phyloP scores from a whole-genome alignment of 37 sponge, comb jelly and placozoan species.

The Oopsacas minuta region DNA sequence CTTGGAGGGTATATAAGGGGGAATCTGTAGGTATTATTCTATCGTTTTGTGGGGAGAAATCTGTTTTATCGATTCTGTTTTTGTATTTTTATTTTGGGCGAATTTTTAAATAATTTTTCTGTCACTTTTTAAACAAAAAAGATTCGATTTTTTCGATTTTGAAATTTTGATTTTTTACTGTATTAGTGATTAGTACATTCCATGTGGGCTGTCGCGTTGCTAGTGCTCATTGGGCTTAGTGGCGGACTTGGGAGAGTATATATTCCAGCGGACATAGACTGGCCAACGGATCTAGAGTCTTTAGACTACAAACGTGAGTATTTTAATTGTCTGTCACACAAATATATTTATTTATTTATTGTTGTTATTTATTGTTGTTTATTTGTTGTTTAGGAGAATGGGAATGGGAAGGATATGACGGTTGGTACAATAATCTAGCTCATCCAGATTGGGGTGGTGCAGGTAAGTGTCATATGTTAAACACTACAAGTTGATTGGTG shows the following conservation, averaged over 20 bases:
- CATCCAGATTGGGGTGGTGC: constrained; percentile 84
- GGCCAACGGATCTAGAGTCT: not conserved
- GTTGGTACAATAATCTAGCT: constrained; percentile 93
- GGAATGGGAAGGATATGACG: constrained; percentile 72
- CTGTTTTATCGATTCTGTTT: too few relatives aligned
- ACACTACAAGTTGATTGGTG: too few relatives aligned
- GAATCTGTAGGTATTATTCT: too few relatives aligned
- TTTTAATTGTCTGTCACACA: not conserved
- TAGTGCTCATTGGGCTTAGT: not conserved
- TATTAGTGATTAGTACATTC: too few relatives aligned
- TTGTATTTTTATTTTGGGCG: too few relatives aligned
- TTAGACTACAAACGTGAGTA: not conserved
- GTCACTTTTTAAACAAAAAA: too few relatives aligned
- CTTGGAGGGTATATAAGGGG: too few relatives aligned
- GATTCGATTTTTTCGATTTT: too few relatives aligned
- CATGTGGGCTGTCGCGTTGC: not conserved
- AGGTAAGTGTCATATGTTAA: too few relatives aligned
- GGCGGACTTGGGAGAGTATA: not conserved
- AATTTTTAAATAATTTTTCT: too few relatives aligned
- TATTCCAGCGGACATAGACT: not conserved
- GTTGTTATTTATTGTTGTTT: not conserved
- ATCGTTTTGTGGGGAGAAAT: too few relatives aligned
- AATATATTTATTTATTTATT: not conserved
- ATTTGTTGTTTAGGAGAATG: constrained; percentile 39
- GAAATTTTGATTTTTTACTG: too few relatives aligned